Conservation (phyloP, 2,888 invertebrate species). For the Ferrisia virgata region DNA sequence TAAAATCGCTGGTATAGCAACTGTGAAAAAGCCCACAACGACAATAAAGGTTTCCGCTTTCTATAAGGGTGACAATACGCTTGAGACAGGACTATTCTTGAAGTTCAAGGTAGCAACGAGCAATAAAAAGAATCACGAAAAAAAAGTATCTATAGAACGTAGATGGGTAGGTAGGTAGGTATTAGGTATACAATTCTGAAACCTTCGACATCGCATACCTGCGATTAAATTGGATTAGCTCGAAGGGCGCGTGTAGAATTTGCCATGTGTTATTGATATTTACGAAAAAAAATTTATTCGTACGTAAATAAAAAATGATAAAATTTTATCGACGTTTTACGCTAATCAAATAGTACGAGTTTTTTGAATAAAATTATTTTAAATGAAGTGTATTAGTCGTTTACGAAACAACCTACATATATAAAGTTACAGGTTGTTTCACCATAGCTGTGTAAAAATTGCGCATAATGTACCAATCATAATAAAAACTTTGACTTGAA, state of each 20-base stretch:
- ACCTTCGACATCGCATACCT: not conserved
- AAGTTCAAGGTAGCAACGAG: not conserved
- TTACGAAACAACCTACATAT: too few relatives aligned
- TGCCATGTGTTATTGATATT: not conserved
- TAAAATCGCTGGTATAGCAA: too few relatives aligned
- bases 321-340: constrained; percentile 15
- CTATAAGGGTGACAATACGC: not conserved
- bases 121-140: not conserved
- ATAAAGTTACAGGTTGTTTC: not conserved
- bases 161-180: too few relatives aligned
- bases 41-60: not conserved
- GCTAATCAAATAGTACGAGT: not conserved
- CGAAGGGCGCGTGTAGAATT: not conserved
- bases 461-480: too few relatives aligned
- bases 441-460: not conserved
- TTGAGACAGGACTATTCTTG: not conserved
- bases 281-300: not conserved
- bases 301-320: not conserved
- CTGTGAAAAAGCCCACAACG: not conserved
- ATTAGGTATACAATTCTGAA: too few relatives aligned
- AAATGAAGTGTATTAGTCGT: not conserved
- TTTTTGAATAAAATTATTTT: not conserved
- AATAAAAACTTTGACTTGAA: too few relatives aligned
- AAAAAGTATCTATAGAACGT: not conserved
- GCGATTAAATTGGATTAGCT: not conserved